Evolutionary conservation across 2,888 invertebrate species (phyloP), one percentile per base, ranked within the genome.

Genomic region (Blastobasis lacticolella): DNA sequence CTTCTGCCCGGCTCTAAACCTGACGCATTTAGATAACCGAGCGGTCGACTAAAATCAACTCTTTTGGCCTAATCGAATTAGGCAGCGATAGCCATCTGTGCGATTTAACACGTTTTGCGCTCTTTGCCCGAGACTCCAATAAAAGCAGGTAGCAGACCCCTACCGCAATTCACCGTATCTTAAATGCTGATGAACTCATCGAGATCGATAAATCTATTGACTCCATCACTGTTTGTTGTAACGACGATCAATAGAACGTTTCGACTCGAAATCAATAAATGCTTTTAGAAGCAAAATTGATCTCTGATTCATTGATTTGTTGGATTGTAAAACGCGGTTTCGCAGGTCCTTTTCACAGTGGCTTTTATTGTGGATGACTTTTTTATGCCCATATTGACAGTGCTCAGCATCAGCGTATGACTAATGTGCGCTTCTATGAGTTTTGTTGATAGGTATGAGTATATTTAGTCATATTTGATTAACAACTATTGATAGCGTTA

Each of bases 21-120:
- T 63, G 59, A 58, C 63, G 62, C 70, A 75, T 83, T 82, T 79
- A 85, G 81, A 84, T 84, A 84, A 85, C 81, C 71, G 82, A 79
- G 70, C 72, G 77, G 70, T 75, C 81, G 73, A 76, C 83, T 85
- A 82, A 86, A 87, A 83, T 84, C 85, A 82, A 84, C 82, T 85
- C 78, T 75, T 80, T 79, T 79, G 68, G 75, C 75, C 82, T 87
- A 87, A 88, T 87, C 86, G 85, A 86, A 88, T 87, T 87, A 87
- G 82, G 78, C 64, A 59, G 66, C 66, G 85, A 86, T 86, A 83
- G 73, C 71, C 78, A 85, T 86, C 84, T 75, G 79, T 72, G 75
- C 84, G 75, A 81, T 80, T 86, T 86, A 83, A 83, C 87, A 85
- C 85, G 76, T 85, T 85, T 80, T 85, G 81, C 80, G 82, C 78